These are phyloP conservation scores for Osmerus eperlanus DNA, from an alignment of 2,113 vertebrate species.

Conservation along the genomic window DNA sequence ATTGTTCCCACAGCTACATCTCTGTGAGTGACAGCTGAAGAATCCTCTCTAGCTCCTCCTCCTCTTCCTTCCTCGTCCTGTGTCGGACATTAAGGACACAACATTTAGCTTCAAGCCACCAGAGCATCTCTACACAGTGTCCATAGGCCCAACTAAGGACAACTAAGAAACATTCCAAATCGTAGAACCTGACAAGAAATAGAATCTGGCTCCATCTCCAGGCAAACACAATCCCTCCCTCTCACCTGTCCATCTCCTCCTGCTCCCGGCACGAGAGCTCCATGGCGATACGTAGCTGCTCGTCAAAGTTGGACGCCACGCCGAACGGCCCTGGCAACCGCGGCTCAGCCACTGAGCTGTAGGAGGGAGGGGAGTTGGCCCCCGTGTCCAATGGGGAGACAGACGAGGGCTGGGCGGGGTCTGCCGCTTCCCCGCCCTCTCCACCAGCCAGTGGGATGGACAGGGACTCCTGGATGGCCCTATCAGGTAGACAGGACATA, in stretches of 20 bases:
- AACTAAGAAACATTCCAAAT: no score
- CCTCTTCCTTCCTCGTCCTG: slow-evolving; percentile 73
- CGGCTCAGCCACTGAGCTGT: slow-evolving; percentile 56
- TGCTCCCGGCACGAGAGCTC: slow-evolving; percentile 86
- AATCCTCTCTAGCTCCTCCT: slow-evolving; percentile 88
- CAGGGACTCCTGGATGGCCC: slow-evolving; percentile 90
- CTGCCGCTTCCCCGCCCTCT: slow-evolving; percentile 55
- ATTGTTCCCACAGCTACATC: slow-evolving; percentile 70
- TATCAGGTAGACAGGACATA: slow-evolving; percentile 38
- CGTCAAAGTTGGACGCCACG: slow-evolving; percentile 76
- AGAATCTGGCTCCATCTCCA: background rate
- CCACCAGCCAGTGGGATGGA: slow-evolving; percentile 71
- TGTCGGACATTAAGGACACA: slow-evolving; percentile 12
- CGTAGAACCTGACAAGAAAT: background rate
- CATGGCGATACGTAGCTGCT: slow-evolving; percentile 89
- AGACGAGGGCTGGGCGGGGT: slow-evolving; percentile 42
- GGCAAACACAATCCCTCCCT: slow-evolving; percentile 1
- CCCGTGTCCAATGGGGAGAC: slow-evolving; percentile 59
- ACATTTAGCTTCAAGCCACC: background rate
- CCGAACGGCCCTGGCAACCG: slow-evolving; percentile 53
- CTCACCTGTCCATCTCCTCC: slow-evolving; percentile 80
- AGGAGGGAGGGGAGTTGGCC: slow-evolving; percentile 55
- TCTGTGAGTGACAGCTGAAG: slow-evolving; percentile 90
- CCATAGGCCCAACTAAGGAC: background rate
- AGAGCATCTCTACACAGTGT: background rate